Evolutionary conservation across 2,888 invertebrate genomes (phyloP).

Genomic region (Pomacea canaliculata): DNA sequence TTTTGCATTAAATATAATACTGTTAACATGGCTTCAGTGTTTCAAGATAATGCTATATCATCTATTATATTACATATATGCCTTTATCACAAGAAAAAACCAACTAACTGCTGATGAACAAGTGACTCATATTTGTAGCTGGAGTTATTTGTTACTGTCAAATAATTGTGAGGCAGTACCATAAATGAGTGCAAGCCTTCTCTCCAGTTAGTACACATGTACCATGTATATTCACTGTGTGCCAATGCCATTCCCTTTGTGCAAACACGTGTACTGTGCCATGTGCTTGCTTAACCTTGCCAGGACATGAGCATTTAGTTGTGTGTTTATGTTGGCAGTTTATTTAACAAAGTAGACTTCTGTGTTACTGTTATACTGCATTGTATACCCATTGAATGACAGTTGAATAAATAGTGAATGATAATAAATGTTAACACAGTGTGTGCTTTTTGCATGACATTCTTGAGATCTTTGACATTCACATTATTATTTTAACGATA

Average conservation of each 20-base stretch:
- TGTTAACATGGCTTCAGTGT: not conserved
- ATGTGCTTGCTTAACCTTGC: slow-evolving; percentile 10
- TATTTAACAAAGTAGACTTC: not conserved
- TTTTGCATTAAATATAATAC: not conserved
- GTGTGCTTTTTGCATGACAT: not conserved
- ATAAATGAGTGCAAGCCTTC: too few species aligned
- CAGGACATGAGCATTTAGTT: not conserved
- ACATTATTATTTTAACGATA: not conserved
- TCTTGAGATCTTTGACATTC: not conserved
- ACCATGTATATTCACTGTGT: too few species aligned
- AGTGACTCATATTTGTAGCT: too few species aligned
- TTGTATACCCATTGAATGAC: too few species aligned
- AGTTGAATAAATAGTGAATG: too few species aligned
- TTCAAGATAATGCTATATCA: not conserved
- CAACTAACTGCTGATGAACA: too few species aligned
- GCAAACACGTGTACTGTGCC: slow-evolving; percentile 8
- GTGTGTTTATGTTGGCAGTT: not conserved
- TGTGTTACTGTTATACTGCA: not conserved
- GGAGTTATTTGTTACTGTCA: too few species aligned
- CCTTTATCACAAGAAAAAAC: too few species aligned
- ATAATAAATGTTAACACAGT: not conserved
- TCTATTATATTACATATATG: not conserved
- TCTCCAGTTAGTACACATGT: too few species aligned
- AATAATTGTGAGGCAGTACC: too few species aligned
- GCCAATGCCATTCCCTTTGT: too few species aligned